A percentile compares a stretch with the other conserved stretches of the same genome.
These are phyloP conservation scores for Alcedo atthis DNA, from an alignment of 2,797 vertebrate genomes.

Conservation along the genomic window DNA sequence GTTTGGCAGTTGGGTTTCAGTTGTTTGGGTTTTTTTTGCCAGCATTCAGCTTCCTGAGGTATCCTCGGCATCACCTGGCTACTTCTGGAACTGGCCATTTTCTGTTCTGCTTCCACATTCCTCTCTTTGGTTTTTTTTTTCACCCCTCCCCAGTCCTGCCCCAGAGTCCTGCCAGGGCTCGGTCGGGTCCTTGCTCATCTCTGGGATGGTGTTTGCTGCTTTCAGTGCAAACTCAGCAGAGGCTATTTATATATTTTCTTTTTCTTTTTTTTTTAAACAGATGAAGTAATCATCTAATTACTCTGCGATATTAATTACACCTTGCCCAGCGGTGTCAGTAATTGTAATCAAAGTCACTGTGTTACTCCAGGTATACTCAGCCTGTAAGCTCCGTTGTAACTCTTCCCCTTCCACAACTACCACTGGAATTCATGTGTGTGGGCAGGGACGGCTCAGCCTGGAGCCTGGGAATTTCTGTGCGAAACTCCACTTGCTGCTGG, in stretches of 20 bases:
- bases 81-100: background rate
- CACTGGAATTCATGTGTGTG: background rate
- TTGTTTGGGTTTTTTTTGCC: background rate
- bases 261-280: conserved; percentile 5
- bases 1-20: too few relatives aligned
- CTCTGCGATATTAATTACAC: conserved; percentile 35
- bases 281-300: conserved; percentile 42
- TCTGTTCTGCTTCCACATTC: background rate
- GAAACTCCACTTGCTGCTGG: background rate
- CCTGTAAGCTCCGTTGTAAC: conserved; percentile 6
- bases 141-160: background rate
- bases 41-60: background rate
- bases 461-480: background rate
- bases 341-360: conserved; percentile 53
- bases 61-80: background rate
- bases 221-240: conserved; percentile 20
- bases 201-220: conserved; percentile 1
- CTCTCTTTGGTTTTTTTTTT: background rate
- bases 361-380: conserved; percentile 41
- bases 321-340: conserved; percentile 22
- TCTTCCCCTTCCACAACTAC: background rate
- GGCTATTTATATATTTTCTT: background rate
- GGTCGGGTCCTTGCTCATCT: background rate
- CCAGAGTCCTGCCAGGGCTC: background rate
- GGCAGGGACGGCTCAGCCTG: background rate